Percentiles rank a stretch among this genome's conserved stretches.
Evolutionary conservation across 2,113 vertebrate species (phyloP).

Genomic region (Canis aureus): DNA sequence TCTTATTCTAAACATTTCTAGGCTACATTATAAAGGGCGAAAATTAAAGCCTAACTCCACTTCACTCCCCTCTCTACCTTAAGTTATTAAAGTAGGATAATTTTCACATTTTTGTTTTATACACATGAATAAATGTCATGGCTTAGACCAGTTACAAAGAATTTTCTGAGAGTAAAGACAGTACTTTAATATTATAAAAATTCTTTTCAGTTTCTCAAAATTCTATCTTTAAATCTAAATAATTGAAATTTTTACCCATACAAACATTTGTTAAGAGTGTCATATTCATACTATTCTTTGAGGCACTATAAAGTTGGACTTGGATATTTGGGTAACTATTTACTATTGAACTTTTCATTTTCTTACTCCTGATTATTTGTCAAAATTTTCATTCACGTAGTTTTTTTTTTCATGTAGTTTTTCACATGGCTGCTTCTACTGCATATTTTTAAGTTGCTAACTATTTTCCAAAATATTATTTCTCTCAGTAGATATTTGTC

Average conservation of each 20-base stretch:
- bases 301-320: not conserved
- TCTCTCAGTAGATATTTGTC: not conserved
- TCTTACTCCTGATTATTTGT: not conserved
- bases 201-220: not conserved
- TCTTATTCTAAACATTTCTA: not conserved
- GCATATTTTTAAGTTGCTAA: not conserved
- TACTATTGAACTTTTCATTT: not conserved
- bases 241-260: not conserved
- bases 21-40: not conserved
- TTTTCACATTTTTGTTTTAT: conserved; percentile 18
- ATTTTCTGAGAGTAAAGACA: conserved; percentile 36
- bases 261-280: not conserved
- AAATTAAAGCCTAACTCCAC: not conserved
- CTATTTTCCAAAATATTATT: not conserved
- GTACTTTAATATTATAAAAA: conserved; percentile 50
- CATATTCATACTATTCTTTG: not conserved
- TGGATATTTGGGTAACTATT: not conserved
- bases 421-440: not conserved
- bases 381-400: not conserved
- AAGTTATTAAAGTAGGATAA: not conserved
- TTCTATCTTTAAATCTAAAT: conserved; percentile 41
- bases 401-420: conserved; percentile 6
- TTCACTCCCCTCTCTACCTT: not conserved
- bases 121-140: not conserved
- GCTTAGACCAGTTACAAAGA: not conserved